Evolutionary conservation across 2,797 vertebrate species (phyloP), one percentile per base, ranked within the genome.

Genomic region (Danio albolineatus): DNA sequence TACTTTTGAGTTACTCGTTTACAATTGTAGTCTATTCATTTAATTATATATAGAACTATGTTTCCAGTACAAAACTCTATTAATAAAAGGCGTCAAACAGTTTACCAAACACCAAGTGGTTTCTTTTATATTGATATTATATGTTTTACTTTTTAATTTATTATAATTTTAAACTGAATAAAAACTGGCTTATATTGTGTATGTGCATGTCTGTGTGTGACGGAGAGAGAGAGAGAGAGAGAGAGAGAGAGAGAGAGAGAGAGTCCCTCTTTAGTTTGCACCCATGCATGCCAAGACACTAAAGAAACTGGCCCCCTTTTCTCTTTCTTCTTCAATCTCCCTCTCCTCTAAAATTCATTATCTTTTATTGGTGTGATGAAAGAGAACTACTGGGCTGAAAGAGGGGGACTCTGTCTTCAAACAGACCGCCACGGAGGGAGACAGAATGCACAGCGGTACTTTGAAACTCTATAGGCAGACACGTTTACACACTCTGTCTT

Each of bases 321-420:
- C 70, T 84, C 88, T 83, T 41, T 73, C 80, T 85, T 48, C 19
- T 57, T 44, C 70, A 73, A 73, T 81, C 81, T 60, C 82, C 60
- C 43, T 78, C 83, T 80, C 71, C 67, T 82, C 74, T 72, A 87
- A 87, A 88, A 90, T 90, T 91, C 88, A 91, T 91, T 86, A 78
- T 83, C 87, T 87, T 92, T 91, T 90, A 91, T 91, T 91, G 75
- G 17, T 79, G 81, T 84, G 87, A 89, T 87, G 90, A 90, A 90
- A 88, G 92, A 88, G 54, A 86, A 87, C 91, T 91, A 89, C 89
- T 91, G 88, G 89, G 85, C 86, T 90, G 86, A 89, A 90, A 91
- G 86, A 87, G 87, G 86, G 76, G 83, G 87, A 88, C 86, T 82
- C 84, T 83, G 81, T 76, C 87, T 89, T 93, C 89, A 92, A 92